Base-by-base conservation (phyloP, 2,888 invertebrate genomes). In the Reticulitermes lucifugus region DNA sequence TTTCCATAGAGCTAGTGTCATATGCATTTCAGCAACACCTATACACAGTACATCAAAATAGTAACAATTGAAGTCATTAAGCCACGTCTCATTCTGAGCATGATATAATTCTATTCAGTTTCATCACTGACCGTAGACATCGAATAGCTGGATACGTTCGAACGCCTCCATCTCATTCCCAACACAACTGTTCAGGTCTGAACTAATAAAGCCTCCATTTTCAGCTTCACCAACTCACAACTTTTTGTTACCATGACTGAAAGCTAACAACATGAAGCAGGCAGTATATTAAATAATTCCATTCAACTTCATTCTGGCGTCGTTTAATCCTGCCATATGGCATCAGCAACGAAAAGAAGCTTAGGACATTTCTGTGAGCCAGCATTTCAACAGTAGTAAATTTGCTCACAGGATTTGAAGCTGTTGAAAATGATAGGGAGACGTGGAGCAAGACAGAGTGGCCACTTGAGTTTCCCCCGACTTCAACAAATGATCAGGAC, bases 301-400 rank as follows among this genome's bases (percentile, higher is more conserved):
- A 29, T 55, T 79, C 14, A 46, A 79, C 25, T 10, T 79, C 79
- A 18, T 25, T 79, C 43, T 79, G 51, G 51, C 46, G n/a, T 51
- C 55, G 7, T 79, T 29, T 79, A 46, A 79, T 79, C 79, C 18
- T 12, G 22, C 25, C 46, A 79, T 29, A 51, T 55, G 79, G 29
- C 55, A n/a, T 79, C 12, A 55, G 35, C 55, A 46, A 21, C 43
- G 29, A 25, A 51, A 79, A 79, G 79, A 43, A 79, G 79, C 55
- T 79, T 79, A 79, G 14, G 46, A n/a, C 12, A 65, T 65, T n/a
- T 65, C 4, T 55, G 51, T 18, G 46, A 79, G 79, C 25, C 12
- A 25, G 51, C 25, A 29, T 22, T 55, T 46, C n/a, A 77, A 43
- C 77, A 12, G 41, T 43, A 51, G 77, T 46, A 46, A 77, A 77